These are phyloP conservation scores for Scrobipalpa atriplicella DNA, from an alignment of 2,888 invertebrate species.

Conservation along the genomic window DNA sequence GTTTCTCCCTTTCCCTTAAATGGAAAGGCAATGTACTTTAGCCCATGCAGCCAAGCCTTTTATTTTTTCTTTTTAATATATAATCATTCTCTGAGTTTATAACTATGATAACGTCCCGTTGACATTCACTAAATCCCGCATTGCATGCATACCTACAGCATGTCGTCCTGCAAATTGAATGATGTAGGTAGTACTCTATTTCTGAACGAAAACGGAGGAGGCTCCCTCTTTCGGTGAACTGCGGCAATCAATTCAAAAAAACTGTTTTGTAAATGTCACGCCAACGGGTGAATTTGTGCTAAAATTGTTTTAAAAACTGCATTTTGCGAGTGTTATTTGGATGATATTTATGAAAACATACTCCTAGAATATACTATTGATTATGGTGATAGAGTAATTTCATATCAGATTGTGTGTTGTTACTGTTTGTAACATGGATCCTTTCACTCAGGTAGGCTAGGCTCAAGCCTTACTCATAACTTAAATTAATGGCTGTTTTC, in stretches of 20 bases:
- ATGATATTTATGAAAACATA: slow-evolving; percentile 14
- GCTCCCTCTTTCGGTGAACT: slow-evolving; percentile 50
- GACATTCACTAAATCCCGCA: too few species aligned
- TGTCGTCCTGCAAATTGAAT: too few species aligned
- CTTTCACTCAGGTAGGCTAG: slow-evolving; percentile 85
- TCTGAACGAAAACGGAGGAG: slow-evolving; percentile 34
- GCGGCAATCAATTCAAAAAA: slow-evolving; percentile 60
- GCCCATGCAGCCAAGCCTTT: too few species aligned
- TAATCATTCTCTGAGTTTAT: too few species aligned
- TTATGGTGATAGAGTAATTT: slow-evolving; percentile 47
- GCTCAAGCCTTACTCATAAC: slow-evolving; percentile 31
- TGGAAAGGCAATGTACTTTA: too few species aligned
- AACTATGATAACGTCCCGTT: not conserved
- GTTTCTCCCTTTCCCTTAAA: too few species aligned
- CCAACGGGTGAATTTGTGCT: slow-evolving; percentile 52
- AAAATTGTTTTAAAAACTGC: slow-evolving; percentile 1
- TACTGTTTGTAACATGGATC: slow-evolving; percentile 78
- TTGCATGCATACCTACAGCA: too few species aligned
- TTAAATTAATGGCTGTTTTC: slow-evolving; percentile 43
- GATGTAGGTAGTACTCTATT: slow-evolving; percentile 28
- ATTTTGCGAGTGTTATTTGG: slow-evolving; percentile 14
- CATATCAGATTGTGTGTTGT: slow-evolving; percentile 37
- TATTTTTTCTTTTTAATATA: too few species aligned
- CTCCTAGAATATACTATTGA: slow-evolving; percentile 26
- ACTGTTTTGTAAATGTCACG: slow-evolving; percentile 62